These are phyloP conservation scores for Nomada ferruginata DNA, from an alignment of 2,888 invertebrate species.

Conservation along the genomic window DNA sequence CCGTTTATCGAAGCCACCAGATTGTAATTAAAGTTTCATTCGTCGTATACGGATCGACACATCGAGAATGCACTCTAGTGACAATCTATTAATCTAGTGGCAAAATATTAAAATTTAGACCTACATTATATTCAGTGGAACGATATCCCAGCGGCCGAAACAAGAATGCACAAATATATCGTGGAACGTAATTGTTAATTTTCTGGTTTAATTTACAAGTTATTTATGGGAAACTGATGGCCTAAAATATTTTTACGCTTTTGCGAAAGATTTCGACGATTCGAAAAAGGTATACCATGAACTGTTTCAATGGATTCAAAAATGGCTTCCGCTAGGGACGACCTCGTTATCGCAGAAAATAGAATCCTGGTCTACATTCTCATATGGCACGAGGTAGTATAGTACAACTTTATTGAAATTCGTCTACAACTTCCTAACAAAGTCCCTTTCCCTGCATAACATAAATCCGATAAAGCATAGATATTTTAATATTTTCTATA, in stretches of 20 bases:
- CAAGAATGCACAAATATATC: neutral
- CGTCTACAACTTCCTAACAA: neutral
- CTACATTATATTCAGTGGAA: too few relatives aligned
- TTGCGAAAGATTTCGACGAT: neutral
- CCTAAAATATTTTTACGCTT: constrained; percentile 1
- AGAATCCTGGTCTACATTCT: constrained; percentile 19
- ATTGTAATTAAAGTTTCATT: constrained; percentile 29
- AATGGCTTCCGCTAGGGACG: constrained; percentile 13
- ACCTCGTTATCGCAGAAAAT: constrained; percentile 41
- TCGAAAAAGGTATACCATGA: neutral
- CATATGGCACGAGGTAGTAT: neutral
- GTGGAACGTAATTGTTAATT: neutral
- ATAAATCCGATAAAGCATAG: neutral
- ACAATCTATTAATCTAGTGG: constrained; percentile 18
- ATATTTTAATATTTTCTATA: constrained; percentile 45
- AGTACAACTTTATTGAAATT: neutral
- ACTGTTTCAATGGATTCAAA: constrained; percentile 31
- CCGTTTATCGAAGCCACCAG: constrained; percentile 5
- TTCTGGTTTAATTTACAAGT: neutral
- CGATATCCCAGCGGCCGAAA: neutral
- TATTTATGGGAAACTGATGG: neutral
- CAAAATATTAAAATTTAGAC: constrained; percentile 32
- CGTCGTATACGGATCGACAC: constrained; percentile 19
- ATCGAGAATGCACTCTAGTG: constrained; percentile 18
- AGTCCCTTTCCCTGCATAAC: too few relatives aligned